Conservation (phyloP, 2,888 invertebrate species). For the Drosophila nr. perissopoda region DNA sequence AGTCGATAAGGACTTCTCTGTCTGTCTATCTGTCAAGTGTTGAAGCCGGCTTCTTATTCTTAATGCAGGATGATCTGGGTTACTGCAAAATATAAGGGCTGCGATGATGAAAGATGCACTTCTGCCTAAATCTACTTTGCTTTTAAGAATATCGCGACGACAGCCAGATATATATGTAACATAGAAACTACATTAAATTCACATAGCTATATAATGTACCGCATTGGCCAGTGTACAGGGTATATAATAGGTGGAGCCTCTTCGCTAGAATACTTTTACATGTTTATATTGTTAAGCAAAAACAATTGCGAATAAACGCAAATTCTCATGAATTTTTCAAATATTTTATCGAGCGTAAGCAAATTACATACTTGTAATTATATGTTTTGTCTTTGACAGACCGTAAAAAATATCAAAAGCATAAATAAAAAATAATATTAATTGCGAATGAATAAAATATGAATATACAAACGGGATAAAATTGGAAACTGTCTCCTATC, state of each 20-base stretch:
- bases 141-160: background rate
- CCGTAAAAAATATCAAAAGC: background rate
- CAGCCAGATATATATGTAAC: background rate
- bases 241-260: background rate
- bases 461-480: background rate
- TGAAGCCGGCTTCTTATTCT: background rate
- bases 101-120: background rate
- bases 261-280: background rate
- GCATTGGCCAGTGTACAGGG: background rate
- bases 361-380: constrained; percentile 49
- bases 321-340: constrained; percentile 64
- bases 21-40: constrained; percentile 1
- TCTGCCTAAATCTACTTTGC: background rate
- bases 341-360: constrained; percentile 80
- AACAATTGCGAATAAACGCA: constrained; percentile 14
- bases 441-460: constrained; percentile 1
- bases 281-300: constrained; percentile 56
- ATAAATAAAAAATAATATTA: background rate
- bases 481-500: background rate
- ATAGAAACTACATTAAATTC: background rate
- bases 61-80: background rate
- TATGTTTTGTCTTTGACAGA: background rate
- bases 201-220: background rate
- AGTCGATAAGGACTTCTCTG: background rate
- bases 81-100: background rate